Percentiles rank a stretch among this genome's conserved stretches.
These are phyloP conservation scores for Hapalemur alaotrensis DNA, from an alignment of 2,797 vertebrate species.

Conservation along the genomic window DNA sequence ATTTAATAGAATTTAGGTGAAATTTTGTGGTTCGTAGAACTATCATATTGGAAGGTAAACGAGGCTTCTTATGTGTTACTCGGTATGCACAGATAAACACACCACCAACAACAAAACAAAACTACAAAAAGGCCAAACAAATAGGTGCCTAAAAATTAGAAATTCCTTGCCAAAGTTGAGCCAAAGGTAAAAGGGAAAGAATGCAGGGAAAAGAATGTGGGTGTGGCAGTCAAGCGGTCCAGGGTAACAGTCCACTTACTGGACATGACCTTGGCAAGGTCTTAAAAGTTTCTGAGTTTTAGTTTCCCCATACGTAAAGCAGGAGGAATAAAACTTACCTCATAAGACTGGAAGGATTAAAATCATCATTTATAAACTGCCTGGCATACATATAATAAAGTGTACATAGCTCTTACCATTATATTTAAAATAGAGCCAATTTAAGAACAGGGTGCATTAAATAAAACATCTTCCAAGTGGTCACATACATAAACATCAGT, in stretches of 20 bases:
- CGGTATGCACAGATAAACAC: neutral
- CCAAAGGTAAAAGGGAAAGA: neutral
- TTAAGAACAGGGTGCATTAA: neutral
- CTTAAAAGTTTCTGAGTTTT: neutral
- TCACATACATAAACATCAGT: slow-evolving; percentile 8
- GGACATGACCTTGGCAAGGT: slow-evolving; percentile 5
- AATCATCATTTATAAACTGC: neutral
- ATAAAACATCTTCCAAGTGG: slow-evolving; percentile 2
- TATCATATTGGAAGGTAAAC: neutral
- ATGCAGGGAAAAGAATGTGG: neutral
- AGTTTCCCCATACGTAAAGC: neutral
- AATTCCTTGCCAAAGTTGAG: neutral
- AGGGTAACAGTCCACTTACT: neutral
- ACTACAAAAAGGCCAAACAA: neutral
- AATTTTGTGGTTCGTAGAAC: neutral
- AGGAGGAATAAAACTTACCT: neutral
- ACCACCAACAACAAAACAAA: neutral
- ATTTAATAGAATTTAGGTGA: slow-evolving; percentile 35
- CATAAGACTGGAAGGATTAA: neutral
- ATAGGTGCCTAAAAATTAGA: neutral
- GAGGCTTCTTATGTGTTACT: neutral
- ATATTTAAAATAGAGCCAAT: slow-evolving; percentile 42
- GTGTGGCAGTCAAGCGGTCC: neutral
- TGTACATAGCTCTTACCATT: neutral
- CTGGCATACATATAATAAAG: neutral